These are phyloP conservation scores for Entomyzon cyanotis DNA, from an alignment of 2,113 vertebrate species.

Conservation along the genomic window DNA sequence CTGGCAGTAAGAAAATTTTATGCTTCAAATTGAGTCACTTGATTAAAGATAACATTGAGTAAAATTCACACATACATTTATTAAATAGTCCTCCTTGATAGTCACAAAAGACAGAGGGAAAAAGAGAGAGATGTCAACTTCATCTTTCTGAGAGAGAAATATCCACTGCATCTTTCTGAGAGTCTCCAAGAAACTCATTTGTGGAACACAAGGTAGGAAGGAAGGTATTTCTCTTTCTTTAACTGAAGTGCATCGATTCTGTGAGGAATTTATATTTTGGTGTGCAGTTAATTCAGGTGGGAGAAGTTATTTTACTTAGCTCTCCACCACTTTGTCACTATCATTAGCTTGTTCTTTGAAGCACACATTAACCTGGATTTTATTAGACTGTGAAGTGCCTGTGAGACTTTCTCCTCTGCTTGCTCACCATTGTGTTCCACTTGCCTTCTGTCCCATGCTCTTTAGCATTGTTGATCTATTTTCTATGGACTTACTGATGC, in stretches of 20 bases:
- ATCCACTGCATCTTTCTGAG: not conserved
- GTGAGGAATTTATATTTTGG: not conserved
- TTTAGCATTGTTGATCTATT: not conserved
- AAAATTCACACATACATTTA: not conserved
- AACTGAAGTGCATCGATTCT: not conserved
- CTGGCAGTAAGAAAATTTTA: not conserved
- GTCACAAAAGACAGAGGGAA: not conserved
- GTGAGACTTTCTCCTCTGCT: not conserved
- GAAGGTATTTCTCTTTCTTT: not conserved
- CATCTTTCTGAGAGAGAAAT: not conserved
- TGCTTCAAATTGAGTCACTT: not conserved
- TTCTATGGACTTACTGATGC: not conserved
- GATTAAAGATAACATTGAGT: not conserved
- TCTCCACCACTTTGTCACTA: not conserved
- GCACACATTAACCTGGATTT: not conserved
- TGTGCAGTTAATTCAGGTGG: not conserved
- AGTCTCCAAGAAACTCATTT: not conserved
- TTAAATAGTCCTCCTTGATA: not conserved
- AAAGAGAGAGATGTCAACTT: not conserved
- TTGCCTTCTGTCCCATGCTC: not conserved
- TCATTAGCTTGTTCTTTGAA: not conserved
- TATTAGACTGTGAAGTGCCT: not conserved
- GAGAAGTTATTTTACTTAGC: not conserved
- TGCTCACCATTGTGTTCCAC: not conserved
- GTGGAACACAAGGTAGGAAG: not conserved